A percentile compares a stretch with the other conserved stretches of the same genome.
Evolutionary conservation across 2,113 vertebrate species (phyloP).

Genomic region (Ia io): DNA sequence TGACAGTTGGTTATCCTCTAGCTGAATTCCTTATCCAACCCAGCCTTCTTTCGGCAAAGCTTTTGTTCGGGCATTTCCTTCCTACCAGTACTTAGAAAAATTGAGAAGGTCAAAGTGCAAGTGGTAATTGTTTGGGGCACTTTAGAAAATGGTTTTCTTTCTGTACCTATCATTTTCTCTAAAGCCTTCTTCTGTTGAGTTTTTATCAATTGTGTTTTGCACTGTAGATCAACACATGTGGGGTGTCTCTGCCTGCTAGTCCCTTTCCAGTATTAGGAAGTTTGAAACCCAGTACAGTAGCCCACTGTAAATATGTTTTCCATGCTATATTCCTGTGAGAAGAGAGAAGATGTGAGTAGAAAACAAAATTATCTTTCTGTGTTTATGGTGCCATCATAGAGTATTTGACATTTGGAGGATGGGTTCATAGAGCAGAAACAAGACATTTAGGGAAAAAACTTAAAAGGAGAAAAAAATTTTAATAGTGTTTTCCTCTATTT

Average conservation of each 20-base stretch:
- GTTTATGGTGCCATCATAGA: neutral
- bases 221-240: neutral
- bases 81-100: slow-evolving; percentile 58
- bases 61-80: slow-evolving; percentile 56
- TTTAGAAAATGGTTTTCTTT: slow-evolving; percentile 69
- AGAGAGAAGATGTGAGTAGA: neutral
- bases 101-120: slow-evolving; percentile 52
- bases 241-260: neutral
- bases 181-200: slow-evolving; percentile 38
- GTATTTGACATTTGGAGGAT: neutral
- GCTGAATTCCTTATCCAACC: slow-evolving; percentile 36
- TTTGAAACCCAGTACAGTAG: neutral
- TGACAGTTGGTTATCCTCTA: slow-evolving; percentile 11
- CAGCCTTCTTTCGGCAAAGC: slow-evolving; percentile 46
- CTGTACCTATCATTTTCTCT: slow-evolving; percentile 53
- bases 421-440: neutral
- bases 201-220: slow-evolving; percentile 40
- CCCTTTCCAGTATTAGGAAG: neutral
- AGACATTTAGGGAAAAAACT: neutral
- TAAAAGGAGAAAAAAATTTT: neutral
- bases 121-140: slow-evolving; percentile 58
- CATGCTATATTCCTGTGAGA: neutral
- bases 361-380: neutral
- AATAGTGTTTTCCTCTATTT: neutral
- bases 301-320: neutral